Evolutionary conservation across 1,140 invertebrate genomes (phyloP), one percentile per base, ranked within the genome.

Genomic region (Oryctes rhinoceros): DNA sequence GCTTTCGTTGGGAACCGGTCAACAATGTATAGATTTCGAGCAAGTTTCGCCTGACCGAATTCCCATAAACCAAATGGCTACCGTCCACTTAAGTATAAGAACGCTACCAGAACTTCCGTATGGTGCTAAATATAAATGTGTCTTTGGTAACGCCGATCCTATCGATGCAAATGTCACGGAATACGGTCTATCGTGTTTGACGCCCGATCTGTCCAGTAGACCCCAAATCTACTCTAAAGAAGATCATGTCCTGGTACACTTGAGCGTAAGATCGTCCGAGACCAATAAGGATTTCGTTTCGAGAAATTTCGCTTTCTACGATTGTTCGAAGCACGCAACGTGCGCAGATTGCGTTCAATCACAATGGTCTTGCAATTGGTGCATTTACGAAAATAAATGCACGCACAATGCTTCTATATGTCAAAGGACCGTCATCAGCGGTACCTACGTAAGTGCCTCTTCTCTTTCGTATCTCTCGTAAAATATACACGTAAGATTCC

Each of bases 261-360:
- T 99, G n/a, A 96, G 97, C 6, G 96, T 99, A 3, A 92, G 96
- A 20, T 96, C 96, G 11, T 95, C 95, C 18, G 96, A 98, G 89
- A 98, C 96, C 4, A 97, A 98, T 86, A 97, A 97, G 85, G 97
- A 98, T 88, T 98, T 99, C 90, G 97, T 98, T 4, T 96, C 95
- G 1, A 90, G 94, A 76, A 94, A 94, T 87, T 98, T 99, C 88
- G 96, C 96, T 13, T 98, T 96, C 87, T 99, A 96, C 88, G 96
- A 99, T 88, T 99, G 98, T 87, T 94, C 93, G 7, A 92, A 93
- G 79, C 97, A 99, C 87, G 92, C 90, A 11, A 96, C 94, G 83
- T 98, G 96, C 87, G 91, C 92, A 65, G 92, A 94, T 48, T 98
- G 96, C 88, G 95, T 97, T 4, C 92, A 92, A 84, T 95, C 95